Percentiles rank a stretch among this genome's conserved stretches.
Evolutionary conservation across 2,797 vertebrate species (phyloP).

Genomic region (Poeciliopsis gracilis): DNA sequence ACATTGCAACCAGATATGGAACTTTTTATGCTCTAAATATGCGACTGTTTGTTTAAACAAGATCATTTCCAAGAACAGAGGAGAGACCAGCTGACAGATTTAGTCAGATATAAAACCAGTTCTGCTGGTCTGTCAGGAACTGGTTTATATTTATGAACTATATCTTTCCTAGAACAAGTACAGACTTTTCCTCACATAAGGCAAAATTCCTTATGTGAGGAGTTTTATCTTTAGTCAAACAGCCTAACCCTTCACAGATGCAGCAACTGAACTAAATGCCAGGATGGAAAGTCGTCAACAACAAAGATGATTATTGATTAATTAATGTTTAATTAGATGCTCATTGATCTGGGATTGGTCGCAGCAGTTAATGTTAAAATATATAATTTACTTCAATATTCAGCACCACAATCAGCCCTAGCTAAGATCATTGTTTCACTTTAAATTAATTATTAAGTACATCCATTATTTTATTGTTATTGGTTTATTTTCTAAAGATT

Average conservation of each 20-base stretch:
- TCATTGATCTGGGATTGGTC: background rate
- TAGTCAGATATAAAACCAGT: background rate
- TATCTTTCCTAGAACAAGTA: background rate
- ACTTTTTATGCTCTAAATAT: background rate
- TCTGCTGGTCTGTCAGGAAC: background rate
- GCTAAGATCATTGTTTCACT: background rate
- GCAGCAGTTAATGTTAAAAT: background rate
- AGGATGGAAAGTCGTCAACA: background rate
- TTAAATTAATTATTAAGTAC: background rate
- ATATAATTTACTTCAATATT: background rate
- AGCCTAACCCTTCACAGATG: background rate
- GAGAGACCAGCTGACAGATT: background rate
- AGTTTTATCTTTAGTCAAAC: background rate
- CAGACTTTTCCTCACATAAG: background rate
- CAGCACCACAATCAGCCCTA: background rate
- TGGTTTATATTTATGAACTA: background rate
- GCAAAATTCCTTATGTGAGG: background rate
- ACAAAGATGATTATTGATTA: too few relatives aligned
- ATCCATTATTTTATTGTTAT: background rate
- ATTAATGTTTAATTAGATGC: background rate
- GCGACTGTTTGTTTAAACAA: background rate
- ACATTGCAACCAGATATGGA: background rate
- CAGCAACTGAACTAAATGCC: background rate
- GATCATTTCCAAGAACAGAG: background rate
- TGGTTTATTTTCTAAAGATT: background rate